Percentiles rank a stretch among this genome's conserved stretches.
These are phyloP conservation scores for Sinelater perroti DNA, from an alignment of 2,888 invertebrate genomes.

Conservation along the genomic window DNA sequence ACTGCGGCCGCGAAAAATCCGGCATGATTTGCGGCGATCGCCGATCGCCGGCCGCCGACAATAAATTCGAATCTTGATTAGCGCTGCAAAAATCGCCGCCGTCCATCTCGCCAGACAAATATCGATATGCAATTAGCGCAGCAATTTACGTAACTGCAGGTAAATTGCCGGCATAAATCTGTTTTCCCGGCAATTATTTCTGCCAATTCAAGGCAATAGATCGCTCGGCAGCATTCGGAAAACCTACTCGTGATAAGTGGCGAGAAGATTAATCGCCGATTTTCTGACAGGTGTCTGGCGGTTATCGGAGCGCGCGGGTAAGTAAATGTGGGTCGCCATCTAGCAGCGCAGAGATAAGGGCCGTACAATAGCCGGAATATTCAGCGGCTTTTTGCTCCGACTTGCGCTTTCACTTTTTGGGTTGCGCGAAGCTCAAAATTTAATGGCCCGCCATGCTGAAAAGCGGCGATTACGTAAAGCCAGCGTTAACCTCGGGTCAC, in stretches of 20 bases:
- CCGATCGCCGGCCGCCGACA: constrained; percentile 10
- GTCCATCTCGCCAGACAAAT: constrained; percentile 17
- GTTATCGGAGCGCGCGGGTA: constrained; percentile 2
- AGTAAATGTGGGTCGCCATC: constrained; percentile 4
- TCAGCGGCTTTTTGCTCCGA: too few species aligned
- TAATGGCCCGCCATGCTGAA: too few species aligned
- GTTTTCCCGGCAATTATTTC: constrained; percentile 19
- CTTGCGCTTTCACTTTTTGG: too few species aligned
- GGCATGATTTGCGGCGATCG: constrained; percentile 10
- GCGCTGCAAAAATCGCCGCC: constrained; percentile 9
- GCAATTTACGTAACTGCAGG: constrained; percentile 23
- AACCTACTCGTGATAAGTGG: constrained; percentile 3
- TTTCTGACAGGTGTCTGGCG: constrained; percentile 17
- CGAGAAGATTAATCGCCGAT: constrained; percentile 15
- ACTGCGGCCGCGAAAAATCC: constrained; percentile 6
- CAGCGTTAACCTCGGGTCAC: too few species aligned
- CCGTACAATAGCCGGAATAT: background rate
- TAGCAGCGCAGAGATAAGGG: background rate
- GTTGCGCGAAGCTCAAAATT: too few species aligned
- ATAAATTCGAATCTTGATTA: constrained; percentile 19
- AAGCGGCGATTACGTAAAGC: too few species aligned
- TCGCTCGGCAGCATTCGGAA: background rate
- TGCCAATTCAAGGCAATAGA: constrained; percentile 16
- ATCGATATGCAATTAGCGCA: constrained; percentile 24
- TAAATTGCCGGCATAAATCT: constrained; percentile 19